Evolutionary conservation across 35 echinoderm and acorn worm genomes (phyloP).

Genomic region (Stichopus chloronotus): DNA sequence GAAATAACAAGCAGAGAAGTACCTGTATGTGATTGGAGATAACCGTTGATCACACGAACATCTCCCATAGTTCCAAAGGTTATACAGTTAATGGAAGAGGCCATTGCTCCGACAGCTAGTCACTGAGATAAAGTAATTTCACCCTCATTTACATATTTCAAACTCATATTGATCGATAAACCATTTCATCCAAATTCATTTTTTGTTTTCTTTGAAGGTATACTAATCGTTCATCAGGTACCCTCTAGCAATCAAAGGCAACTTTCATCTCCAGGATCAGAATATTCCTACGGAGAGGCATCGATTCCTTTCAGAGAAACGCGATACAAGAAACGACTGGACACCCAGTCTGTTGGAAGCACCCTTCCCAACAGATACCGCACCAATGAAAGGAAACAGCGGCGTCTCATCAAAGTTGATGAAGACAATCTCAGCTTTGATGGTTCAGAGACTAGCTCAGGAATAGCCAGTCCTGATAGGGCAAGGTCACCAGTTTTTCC

Average conservation of each 20-base stretch:
- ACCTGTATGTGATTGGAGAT: no score
- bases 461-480: slow-evolving; percentile 22
- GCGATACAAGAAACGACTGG: slow-evolving; percentile 45
- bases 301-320: neutral
- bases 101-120: no score
- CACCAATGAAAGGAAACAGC: slow-evolving; percentile 19
- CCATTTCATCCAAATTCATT: neutral
- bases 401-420: slow-evolving; percentile 37
- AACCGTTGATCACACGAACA: no score
- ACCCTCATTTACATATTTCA: no score
- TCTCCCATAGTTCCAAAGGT: no score
- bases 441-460: slow-evolving; percentile 29
- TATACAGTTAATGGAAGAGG: no score
- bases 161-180: no score
- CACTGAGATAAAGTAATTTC: no score
- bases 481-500: slow-evolving; percentile 19
- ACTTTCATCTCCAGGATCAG: neutral
- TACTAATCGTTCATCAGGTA: slow-evolving; percentile 47
- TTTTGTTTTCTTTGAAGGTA: slow-evolving; percentile 18
- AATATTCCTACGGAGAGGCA: neutral
- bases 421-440: slow-evolving; percentile 18
- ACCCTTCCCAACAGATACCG: slow-evolving; percentile 43
- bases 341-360: slow-evolving; percentile 2
- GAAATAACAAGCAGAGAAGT: no score
- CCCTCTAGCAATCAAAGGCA: slow-evolving; percentile 20